These are phyloP conservation scores for Nyleta sp. DNA, from an alignment of 2,888 invertebrate genomes.

Conservation along the genomic window DNA sequence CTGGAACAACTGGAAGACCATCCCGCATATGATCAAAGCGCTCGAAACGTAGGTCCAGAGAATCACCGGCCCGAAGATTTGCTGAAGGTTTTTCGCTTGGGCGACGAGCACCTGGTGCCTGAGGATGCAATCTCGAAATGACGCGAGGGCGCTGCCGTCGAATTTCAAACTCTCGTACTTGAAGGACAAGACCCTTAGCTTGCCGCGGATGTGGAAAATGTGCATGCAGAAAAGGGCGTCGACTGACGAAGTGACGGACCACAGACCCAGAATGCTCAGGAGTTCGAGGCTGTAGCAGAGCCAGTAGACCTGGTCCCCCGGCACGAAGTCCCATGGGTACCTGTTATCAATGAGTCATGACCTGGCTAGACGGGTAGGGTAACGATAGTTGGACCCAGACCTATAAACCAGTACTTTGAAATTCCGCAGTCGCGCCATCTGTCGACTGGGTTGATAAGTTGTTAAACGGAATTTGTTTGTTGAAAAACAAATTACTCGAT, in stretches of 20 bases:
- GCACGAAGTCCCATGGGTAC: conserved; percentile 66
- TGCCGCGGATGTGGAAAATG: conserved; percentile 69
- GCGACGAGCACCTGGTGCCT: conserved; percentile 59
- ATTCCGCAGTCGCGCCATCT: too few species aligned
- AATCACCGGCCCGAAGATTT: conserved; percentile 70
- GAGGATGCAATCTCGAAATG: conserved; percentile 16
- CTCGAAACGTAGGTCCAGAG: conserved; percentile 69
- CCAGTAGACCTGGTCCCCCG: conserved; percentile 56
- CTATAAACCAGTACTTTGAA: too few species aligned
- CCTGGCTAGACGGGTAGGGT: too few species aligned
- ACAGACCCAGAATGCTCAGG: conserved; percentile 23
- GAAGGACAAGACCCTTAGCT: conserved; percentile 64
- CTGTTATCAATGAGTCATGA: background rate
- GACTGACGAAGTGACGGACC: conserved; percentile 60
- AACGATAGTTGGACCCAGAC: too few species aligned
- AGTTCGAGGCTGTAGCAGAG: conserved; percentile 64
- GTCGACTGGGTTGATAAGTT: too few species aligned
- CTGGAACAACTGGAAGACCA: conserved; percentile 69
- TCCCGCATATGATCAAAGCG: conserved; percentile 69
- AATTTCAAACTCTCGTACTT: conserved; percentile 46
- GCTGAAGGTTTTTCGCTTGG: conserved; percentile 64
- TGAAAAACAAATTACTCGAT: too few species aligned
- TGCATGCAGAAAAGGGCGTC: conserved; percentile 71
- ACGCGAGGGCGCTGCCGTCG: conserved; percentile 25
- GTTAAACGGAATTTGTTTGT: too few species aligned